phyloP scores from a whole-genome alignment of 2,888 invertebrate species.

The Caenorhabditis wallacei region DNA sequence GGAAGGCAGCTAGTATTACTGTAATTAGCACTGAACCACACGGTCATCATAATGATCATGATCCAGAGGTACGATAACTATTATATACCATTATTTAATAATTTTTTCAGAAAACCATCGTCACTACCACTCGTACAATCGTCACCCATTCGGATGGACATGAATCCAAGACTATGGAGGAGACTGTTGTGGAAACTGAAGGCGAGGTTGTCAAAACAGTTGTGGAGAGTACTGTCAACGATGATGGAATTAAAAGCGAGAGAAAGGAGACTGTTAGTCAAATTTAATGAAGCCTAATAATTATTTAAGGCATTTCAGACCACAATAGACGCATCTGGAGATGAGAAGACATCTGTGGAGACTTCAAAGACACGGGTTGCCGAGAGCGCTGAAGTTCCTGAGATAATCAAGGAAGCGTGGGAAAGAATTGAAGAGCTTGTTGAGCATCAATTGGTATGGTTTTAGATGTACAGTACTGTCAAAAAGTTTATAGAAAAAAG shows the following conservation, averaged over 20 bases:
- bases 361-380: constrained; percentile 61
- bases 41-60: neutral
- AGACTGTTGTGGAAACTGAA: constrained; percentile 69
- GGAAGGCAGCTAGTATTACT: constrained; percentile 38
- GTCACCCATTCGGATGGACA: constrained; percentile 70
- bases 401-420: constrained; percentile 64
- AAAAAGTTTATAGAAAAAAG: too few species aligned
- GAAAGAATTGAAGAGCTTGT: constrained; percentile 67
- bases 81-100: neutral
- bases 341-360: constrained; percentile 61
- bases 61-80: constrained; percentile 23
- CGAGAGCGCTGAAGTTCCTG: constrained; percentile 65
- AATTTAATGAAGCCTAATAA: neutral
- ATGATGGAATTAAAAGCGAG: constrained; percentile 67
- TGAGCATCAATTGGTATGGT: constrained; percentile 45
- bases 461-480: constrained; percentile 1
- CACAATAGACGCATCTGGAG: constrained; percentile 63
- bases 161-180: constrained; percentile 71
- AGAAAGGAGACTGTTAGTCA: constrained; percentile 62
- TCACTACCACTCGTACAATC: constrained; percentile 69
- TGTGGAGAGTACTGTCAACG: constrained; percentile 66
- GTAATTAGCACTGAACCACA: constrained; percentile 38
- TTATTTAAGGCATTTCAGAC: constrained; percentile 56
- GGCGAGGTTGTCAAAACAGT: constrained; percentile 67
- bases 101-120: constrained; percentile 58